Percentiles rank a stretch among this genome's conserved stretches.
These are phyloP conservation scores for Galeopterus variegatus DNA, from an alignment of 2,113 vertebrate species.

Conservation along the genomic window DNA sequence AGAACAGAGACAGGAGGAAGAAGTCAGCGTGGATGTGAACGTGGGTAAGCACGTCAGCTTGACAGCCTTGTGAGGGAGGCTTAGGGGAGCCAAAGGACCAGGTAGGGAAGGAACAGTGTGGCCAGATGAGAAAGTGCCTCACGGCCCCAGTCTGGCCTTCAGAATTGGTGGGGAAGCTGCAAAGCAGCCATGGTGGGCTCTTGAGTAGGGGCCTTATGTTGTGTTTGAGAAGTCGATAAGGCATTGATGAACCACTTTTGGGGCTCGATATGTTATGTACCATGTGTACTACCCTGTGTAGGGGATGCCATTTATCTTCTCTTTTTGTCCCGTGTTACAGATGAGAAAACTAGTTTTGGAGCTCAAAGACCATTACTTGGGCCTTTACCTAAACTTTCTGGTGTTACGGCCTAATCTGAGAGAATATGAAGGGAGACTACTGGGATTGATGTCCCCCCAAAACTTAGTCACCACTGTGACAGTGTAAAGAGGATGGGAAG, in stretches of 20 bases:
- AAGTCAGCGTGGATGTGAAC: rapidly evolving
- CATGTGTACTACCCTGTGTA: not conserved
- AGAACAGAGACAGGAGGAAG: not conserved
- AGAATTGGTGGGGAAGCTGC: not conserved
- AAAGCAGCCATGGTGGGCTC: rapidly evolving
- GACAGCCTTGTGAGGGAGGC: too few species aligned
- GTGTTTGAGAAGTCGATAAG: not conserved
- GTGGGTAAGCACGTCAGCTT: not conserved
- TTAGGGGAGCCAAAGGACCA: not conserved
- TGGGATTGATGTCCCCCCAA: too few species aligned
- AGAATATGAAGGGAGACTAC: not conserved
- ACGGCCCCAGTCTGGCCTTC: not conserved
- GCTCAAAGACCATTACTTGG: not conserved
- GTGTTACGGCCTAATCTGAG: not conserved
- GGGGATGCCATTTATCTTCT: not conserved
- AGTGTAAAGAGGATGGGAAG: too few species aligned
- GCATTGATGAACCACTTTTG: too few species aligned
- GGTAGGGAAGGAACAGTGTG: not conserved
- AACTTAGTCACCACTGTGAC: too few species aligned
- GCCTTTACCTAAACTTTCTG: not conserved
- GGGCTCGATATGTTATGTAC: not conserved
- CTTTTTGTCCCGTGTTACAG: too few species aligned
- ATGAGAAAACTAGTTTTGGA: not conserved
- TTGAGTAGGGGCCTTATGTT: rapidly evolving
- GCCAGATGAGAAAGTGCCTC: rapidly evolving